Conservation (phyloP, 2,113 vertebrate species). For the Callorhinus ursinus region DNA sequence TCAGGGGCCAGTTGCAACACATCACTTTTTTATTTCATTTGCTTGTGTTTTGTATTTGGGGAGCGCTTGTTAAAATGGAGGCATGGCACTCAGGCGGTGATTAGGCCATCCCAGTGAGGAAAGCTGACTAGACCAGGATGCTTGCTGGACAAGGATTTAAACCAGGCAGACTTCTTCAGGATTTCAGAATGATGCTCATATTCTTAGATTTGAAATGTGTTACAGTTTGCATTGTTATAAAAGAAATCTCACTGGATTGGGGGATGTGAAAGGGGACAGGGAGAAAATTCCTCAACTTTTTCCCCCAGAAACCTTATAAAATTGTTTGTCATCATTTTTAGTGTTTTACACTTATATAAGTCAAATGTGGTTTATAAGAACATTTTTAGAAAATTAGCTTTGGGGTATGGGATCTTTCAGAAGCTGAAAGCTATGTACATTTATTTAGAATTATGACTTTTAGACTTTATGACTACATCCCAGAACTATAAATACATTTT, state of each 20-base stretch:
- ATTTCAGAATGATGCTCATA: not conserved
- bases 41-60: not conserved
- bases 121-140: not conserved
- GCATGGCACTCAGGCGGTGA: not conserved
- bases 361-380: not conserved
- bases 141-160: not conserved
- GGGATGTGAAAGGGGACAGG: not conserved
- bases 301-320: not conserved
- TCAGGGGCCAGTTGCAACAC: not conserved
- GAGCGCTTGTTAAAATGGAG: not conserved
- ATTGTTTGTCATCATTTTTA: not conserved
- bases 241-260: not conserved
- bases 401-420: not conserved
- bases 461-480: not conserved
- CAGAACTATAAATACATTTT: not conserved
- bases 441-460: slow-evolving; percentile 1
- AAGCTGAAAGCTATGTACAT: not conserved
- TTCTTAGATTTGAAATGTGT: not conserved
- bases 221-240: not conserved
- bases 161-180: not conserved
- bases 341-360: not conserved
- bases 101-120: not conserved
- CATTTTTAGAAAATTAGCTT: not conserved
- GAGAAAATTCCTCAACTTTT: not conserved
- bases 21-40: not conserved